A percentile compares a stretch with the other conserved stretches of the same genome.
These are phyloP conservation scores for Drosophila vallismaia DNA, from an alignment of 2,888 invertebrate species.

Conservation along the genomic window DNA sequence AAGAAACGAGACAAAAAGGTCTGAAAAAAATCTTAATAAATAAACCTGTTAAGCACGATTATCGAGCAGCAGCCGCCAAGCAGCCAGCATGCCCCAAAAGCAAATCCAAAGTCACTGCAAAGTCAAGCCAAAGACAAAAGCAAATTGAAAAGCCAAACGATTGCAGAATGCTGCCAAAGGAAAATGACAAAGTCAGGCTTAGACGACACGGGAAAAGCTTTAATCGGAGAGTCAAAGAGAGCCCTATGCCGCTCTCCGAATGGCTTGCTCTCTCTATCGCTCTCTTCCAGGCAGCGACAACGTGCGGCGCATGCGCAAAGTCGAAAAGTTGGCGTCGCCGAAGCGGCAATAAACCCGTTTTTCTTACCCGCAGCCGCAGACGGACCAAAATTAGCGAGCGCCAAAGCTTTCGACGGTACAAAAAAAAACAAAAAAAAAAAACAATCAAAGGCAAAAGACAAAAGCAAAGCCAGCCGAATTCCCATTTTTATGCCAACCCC, in stretches of 20 bases:
- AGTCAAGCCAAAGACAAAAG: conserved; percentile 10
- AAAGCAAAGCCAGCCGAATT: conserved; percentile 44
- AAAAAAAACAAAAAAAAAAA: neutral
- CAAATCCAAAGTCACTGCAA: conserved; percentile 17
- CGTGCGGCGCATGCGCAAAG: conserved; percentile 67
- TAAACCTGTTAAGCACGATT: conserved; percentile 65
- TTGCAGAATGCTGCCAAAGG: conserved; percentile 60
- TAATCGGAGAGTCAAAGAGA: conserved; percentile 7
- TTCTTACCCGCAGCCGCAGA: conserved; percentile 31
- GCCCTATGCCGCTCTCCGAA: conserved; percentile 4
- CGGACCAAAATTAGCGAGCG: conserved; percentile 73
- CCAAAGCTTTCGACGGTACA: conserved; percentile 43
- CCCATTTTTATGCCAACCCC: conserved; percentile 73
- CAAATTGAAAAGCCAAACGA: conserved; percentile 38
- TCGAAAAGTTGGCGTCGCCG: conserved; percentile 44
- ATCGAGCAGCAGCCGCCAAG: conserved; percentile 19
- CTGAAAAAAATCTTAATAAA: conserved; percentile 55
- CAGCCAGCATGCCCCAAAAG: conserved; percentile 26
- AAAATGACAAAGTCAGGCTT: conserved; percentile 52
- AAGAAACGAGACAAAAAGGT: conserved; percentile 45
- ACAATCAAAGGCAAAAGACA: conserved; percentile 8
- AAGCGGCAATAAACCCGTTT: conserved; percentile 72
- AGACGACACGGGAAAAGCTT: conserved; percentile 52
- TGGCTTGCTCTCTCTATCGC: conserved; percentile 8
- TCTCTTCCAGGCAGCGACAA: conserved; percentile 10